These are phyloP conservation scores for Larimichthys crocea DNA, from an alignment of 2,113 vertebrate genomes.

Conservation along the genomic window DNA sequence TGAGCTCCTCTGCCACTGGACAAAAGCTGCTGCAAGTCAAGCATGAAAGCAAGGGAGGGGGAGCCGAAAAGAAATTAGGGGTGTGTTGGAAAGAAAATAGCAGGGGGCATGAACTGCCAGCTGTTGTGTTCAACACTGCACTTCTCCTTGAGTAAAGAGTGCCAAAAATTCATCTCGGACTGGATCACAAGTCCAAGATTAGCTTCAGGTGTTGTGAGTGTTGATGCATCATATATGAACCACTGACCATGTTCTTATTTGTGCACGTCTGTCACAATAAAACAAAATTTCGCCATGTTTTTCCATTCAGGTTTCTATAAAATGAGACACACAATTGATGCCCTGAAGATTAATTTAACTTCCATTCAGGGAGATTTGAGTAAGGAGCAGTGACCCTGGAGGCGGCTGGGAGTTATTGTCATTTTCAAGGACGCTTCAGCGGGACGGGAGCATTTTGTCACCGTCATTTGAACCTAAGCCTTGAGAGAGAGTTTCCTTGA, in stretches of 20 bases:
- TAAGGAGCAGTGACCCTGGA: constrained; percentile 20
- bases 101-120: constrained; percentile 81
- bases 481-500: constrained; percentile 32
- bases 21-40: constrained; percentile 90
- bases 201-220: constrained; percentile 44
- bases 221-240: constrained; percentile 43
- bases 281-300: neutral
- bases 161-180: constrained; percentile 75
- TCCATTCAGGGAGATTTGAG: constrained; percentile 2
- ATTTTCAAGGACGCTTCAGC: constrained; percentile 24
- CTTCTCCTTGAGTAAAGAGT: constrained; percentile 67
- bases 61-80: constrained; percentile 70
- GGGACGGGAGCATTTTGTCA: neutral
- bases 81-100: constrained; percentile 69
- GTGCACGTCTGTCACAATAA: constrained; percentile 1
- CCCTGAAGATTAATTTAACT: constrained; percentile 3
- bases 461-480: constrained; percentile 19
- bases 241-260: constrained; percentile 6
- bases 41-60: constrained; percentile 81
- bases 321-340: neutral
- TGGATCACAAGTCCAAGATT: constrained; percentile 49
- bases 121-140: constrained; percentile 88
- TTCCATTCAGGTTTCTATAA: neutral
- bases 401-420: constrained; percentile 10
- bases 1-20: constrained; percentile 76